These are phyloP conservation scores for Mormyrus proboscirostris DNA, from an alignment of 2,797 vertebrate genomes.

Conservation along the genomic window DNA sequence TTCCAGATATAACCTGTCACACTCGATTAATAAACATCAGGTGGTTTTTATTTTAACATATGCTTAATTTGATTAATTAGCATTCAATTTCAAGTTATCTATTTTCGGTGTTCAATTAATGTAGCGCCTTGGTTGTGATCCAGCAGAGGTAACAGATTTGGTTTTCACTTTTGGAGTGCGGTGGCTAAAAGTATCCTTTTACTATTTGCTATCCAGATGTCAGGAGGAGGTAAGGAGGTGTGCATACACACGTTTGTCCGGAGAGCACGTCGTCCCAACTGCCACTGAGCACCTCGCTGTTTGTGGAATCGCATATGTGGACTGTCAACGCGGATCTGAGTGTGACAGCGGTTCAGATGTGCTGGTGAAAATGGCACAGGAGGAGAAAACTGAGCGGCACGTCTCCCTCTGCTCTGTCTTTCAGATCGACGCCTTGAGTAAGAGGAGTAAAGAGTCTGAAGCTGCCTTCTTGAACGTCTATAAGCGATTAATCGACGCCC, in stretches of 20 bases:
- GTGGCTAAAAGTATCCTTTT: neutral
- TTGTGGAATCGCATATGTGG: no score
- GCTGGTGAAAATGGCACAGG: conserved; percentile 12
- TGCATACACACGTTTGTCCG: neutral
- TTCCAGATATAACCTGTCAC: neutral
- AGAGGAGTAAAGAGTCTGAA: conserved; percentile 86
- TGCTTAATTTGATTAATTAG: conserved; percentile 1
- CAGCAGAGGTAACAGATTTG: conserved; percentile 1
- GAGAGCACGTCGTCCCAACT: neutral
- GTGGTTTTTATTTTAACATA: conserved; percentile 3
- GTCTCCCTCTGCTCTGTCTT: conserved; percentile 26
- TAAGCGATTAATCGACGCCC: conserved; percentile 86
- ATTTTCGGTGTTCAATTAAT: conserved; percentile 1
- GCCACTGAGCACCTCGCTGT: neutral
- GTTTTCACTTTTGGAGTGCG: neutral
- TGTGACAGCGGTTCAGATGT: neutral
- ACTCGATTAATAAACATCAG: neutral
- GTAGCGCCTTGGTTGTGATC: neutral
- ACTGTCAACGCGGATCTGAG: no score
- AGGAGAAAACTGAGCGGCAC: neutral
- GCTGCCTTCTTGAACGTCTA: conserved; percentile 86
- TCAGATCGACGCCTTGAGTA: conserved; percentile 82
- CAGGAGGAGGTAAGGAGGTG: neutral
- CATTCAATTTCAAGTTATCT: neutral
- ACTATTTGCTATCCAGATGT: neutral